Evolutionary conservation across 64 coral and sea anemone genomes (phyloP).

Genomic region (Porites australiensis): DNA sequence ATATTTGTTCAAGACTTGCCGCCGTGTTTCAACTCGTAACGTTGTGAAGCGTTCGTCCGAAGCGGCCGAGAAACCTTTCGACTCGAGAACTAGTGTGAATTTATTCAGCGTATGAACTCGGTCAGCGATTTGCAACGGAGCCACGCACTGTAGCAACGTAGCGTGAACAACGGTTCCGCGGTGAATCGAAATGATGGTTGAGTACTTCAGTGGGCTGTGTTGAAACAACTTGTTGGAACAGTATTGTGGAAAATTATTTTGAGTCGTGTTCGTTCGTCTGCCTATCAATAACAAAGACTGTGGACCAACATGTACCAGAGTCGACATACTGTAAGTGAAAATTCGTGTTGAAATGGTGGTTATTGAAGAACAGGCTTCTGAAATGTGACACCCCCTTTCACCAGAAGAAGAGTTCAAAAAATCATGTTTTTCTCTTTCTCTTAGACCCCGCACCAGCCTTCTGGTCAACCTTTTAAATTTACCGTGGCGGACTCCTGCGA

Average conservation of each 20-base stretch:
- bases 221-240: slow-evolving; percentile 87
- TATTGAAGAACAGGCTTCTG: slow-evolving; percentile 85
- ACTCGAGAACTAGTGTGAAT: not conserved
- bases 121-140: slow-evolving; percentile 21
- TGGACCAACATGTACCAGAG: slow-evolving; percentile 90
- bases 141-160: slow-evolving; percentile 19
- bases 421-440: slow-evolving; percentile 58
- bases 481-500: slow-evolving; percentile 98
- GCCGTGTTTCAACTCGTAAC: slow-evolving; percentile 33
- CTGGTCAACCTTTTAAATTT: slow-evolving; percentile 98
- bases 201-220: slow-evolving; percentile 92
- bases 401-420: slow-evolving; percentile 53
- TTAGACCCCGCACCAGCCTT: slow-evolving; percentile 96
- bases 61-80: slow-evolving; percentile 18
- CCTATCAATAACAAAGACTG: slow-evolving; percentile 52
- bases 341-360: slow-evolving; percentile 88
- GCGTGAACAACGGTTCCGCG: slow-evolving; percentile 78
- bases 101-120: slow-evolving; percentile 12
- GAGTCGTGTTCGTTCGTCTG: slow-evolving; percentile 71
- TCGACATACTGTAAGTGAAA: slow-evolving; percentile 95
- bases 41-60: slow-evolving; percentile 4
- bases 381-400: slow-evolving; percentile 85
- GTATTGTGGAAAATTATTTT: slow-evolving; percentile 79
- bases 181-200: slow-evolving; percentile 83
- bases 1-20: slow-evolving; percentile 94